A percentile compares a stretch with the other conserved stretches of the same genome.
phyloP scores from a whole-genome alignment of 2,113 vertebrate genomes.

The Mobula hypostoma region DNA sequence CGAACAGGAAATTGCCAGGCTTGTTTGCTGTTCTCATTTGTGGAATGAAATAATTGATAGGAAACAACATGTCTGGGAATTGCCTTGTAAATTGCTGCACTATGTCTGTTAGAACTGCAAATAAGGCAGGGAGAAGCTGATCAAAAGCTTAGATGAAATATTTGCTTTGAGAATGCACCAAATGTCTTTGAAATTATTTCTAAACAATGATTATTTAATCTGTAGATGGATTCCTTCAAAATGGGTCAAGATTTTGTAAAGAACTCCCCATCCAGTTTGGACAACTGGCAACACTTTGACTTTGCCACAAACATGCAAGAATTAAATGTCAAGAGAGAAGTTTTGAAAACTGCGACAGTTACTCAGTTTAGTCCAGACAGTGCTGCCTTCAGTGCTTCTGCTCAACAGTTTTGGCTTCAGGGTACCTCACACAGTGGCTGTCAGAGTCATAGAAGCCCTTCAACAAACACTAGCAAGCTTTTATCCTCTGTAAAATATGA shows the following conservation, averaged over 20 bases:
- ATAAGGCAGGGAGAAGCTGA: neutral
- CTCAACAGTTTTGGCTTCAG: constrained; percentile 51
- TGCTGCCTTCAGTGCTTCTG: constrained; percentile 46
- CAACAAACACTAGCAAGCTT: constrained; percentile 49
- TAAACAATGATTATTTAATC: constrained; percentile 12
- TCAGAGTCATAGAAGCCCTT: constrained; percentile 57
- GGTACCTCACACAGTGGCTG: constrained; percentile 50
- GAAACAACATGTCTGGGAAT: neutral
- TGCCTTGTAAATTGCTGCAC: neutral
- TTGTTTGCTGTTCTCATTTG: neutral
- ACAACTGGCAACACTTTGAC: constrained; percentile 55
- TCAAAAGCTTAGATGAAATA: neutral
- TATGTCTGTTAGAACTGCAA: neutral
- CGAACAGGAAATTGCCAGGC: neutral
- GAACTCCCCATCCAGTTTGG: constrained; percentile 55
- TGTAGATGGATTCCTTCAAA: constrained; percentile 87
- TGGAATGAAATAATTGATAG: neutral
- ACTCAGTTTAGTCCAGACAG: constrained; percentile 49
- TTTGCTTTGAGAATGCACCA: neutral
- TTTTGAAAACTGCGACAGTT: constrained; percentile 45
- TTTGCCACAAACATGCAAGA: constrained; percentile 55
- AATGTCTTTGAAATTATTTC: neutral
- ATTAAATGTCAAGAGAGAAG: constrained; percentile 46
- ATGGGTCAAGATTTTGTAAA: constrained; percentile 76
- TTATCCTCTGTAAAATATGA: neutral